A percentile compares a stretch with the other conserved stretches of the same genome.
These are phyloP conservation scores for Acanthornis magna DNA, from an alignment of 2,797 vertebrate species.

Conservation along the genomic window DNA sequence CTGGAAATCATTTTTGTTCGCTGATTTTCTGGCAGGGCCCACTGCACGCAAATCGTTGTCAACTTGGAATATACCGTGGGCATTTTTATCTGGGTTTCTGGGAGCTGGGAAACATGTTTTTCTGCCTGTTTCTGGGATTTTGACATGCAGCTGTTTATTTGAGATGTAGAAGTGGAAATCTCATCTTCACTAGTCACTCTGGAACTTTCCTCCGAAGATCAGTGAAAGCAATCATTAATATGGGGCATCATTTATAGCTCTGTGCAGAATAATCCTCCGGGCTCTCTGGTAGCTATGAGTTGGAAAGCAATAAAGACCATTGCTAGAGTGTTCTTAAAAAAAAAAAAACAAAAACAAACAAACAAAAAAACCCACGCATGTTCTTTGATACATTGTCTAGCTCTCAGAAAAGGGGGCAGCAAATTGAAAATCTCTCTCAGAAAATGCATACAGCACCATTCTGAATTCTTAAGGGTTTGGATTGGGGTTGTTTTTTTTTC, in stretches of 20 bases:
- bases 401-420: neutral
- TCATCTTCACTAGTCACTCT: neutral
- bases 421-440: neutral
- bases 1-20: neutral
- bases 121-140: neutral
- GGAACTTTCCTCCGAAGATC: slow-evolving; percentile 32
- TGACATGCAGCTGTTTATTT: neutral
- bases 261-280: slow-evolving; percentile 25
- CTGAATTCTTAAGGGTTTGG: neutral
- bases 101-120: neutral
- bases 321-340: neutral
- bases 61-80: neutral
- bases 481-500: neutral
- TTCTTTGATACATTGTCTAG: neutral
- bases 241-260: slow-evolving; percentile 11
- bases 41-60: neutral
- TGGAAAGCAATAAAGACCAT: slow-evolving; percentile 2
- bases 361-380: neutral
- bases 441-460: neutral
- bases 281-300: neutral
- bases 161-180: slow-evolving; percentile 8
- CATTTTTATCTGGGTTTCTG: neutral
- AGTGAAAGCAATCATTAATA: slow-evolving; percentile 10
- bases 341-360: neutral
- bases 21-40: neutral